Evolutionary conservation across 2,113 vertebrate species (phyloP), one percentile per base, ranked within the genome.

Genomic region (Echinops telfairi): DNA sequence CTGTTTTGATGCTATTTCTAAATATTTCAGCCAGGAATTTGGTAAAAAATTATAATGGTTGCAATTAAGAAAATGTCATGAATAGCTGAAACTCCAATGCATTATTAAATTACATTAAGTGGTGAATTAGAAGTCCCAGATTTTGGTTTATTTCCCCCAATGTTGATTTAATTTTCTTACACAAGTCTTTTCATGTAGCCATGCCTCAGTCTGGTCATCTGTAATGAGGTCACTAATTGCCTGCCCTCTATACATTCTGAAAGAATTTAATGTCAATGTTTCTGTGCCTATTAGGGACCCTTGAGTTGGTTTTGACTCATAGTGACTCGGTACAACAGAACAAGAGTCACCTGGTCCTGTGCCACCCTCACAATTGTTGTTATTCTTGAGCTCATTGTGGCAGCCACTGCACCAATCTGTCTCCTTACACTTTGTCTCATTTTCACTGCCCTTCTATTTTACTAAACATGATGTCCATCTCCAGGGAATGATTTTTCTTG

Each of bases 21-120:
- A 23, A 86, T 20, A 77, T 89, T 86, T 87, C 78, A 89, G 33
- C 47, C 40, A 94, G 73, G 86, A 91, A 87, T 89, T 71, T 89
- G 29, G 81, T 84, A 77, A 31, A n/a, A 76, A 68, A 83, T 89
- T 94, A 47, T 90, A 81, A 68, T 81, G n/a, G 20, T 27, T 89
- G 22, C 29, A 83, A 78, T 53, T 27, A 90, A 81, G 60, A 91
- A 81, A 86, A 91, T 77, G 83, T 3, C 22, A 77, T 38, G 14
- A 53, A 79, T 31, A 83, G 15, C 58, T 70, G 2, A 90, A 57
- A 16, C 57, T n/a, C 40, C 57, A 68, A 40, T 60, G 6, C 57
- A 17, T 86, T 86, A 33, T 85, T 64, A 76, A 88, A 33, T 2
- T 76, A 75, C n/a, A 70, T 60, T 20, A 66, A 38, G 40, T 27